These are phyloP conservation scores for Tiaroga cobitis DNA, from an alignment of 2,797 vertebrate species.

Conservation along the genomic window DNA sequence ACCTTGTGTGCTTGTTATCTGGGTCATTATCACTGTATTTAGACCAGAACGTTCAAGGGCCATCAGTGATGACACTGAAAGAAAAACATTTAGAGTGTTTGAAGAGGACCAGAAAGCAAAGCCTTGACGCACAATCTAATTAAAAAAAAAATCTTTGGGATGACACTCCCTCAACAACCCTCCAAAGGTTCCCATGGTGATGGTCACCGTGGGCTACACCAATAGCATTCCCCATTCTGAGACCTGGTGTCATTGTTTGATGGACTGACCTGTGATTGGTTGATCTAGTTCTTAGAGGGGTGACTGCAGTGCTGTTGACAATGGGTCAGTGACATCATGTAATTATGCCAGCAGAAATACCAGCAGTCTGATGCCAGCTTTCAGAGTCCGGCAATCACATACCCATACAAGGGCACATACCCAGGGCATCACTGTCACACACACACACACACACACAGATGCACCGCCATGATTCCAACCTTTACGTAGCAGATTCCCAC, in stretches of 20 bases:
- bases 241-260: slow-evolving; percentile 30
- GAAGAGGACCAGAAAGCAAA: slow-evolving; percentile 25
- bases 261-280: slow-evolving; percentile 40
- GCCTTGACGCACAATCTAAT: slow-evolving; percentile 14
- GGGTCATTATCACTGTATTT: slow-evolving; percentile 37
- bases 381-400: slow-evolving; percentile 68
- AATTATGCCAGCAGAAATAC: slow-evolving; percentile 58
- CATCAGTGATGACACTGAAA: slow-evolving; percentile 28
- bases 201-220: slow-evolving; percentile 22
- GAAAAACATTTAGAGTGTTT: slow-evolving; percentile 30
- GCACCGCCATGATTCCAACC: slow-evolving; percentile 7
- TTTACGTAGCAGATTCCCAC: slow-evolving; percentile 18
- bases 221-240: slow-evolving; percentile 36
- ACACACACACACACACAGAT: slow-evolving; percentile 1
- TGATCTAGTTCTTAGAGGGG: slow-evolving; percentile 48
- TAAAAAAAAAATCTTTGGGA: slow-evolving; percentile 34
- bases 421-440: slow-evolving; percentile 29
- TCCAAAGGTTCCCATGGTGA: slow-evolving; percentile 40
- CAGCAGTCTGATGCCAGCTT: slow-evolving; percentile 61
- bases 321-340: slow-evolving; percentile 51
- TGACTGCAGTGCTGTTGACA: slow-evolving; percentile 57
- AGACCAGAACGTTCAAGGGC: slow-evolving; percentile 40
- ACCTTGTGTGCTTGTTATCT: slow-evolving; percentile 38
- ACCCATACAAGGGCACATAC: slow-evolving; percentile 70
- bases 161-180: slow-evolving; percentile 45